Base-by-base conservation (phyloP, 2,113 vertebrate species). In the Ranitomeya imitator region DNA sequence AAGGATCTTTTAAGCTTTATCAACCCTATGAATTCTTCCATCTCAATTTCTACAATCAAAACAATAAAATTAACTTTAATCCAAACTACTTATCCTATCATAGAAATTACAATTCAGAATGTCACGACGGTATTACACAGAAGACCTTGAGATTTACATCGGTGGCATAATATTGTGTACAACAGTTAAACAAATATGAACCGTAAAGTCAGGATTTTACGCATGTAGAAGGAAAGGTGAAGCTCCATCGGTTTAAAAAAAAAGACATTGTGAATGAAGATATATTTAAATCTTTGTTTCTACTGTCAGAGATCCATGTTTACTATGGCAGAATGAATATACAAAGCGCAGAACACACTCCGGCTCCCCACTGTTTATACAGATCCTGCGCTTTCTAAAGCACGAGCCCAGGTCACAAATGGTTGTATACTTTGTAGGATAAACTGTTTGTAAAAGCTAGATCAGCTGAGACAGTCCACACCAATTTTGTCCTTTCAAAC, bases 361-460 rank as follows among this genome's bases (percentile, higher is more conserved):
- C 37, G n/a, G 13, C 63, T 79, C 13, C 2, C 9, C 61, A 19
- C 16, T 59, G 78, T 81, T 37, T 87, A 87, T 18, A 87, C 26
- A 87, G 51, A n/a, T 5, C 15, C 51, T 73, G 12, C 73, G 78
- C 51, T 87, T 26, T 9, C 18, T 71, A 23, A 57, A 55, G 59
- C 65, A 81, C 11, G 2, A 71, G 54, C 23, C 31, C 57, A 71
- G 15, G 55, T 81, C 14, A 69, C 26, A 67, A 81, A 87, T 59
- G 60, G 26, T 73, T 87, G 78, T 69, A 81, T 87, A 81, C 78
- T 87, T 59, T 55, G 37, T 52, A 15, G 61, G 15, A 59, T 81
- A 79, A 87, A 71, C n/a, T 81, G 63, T 87, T 87, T 81, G 57
- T 8, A 67, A 59, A 81, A 79, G 1, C 21, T 19, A 16, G 19